Base-by-base conservation (phyloP, 2,113 vertebrate species). In the Leucoraja erinaceus region DNA sequence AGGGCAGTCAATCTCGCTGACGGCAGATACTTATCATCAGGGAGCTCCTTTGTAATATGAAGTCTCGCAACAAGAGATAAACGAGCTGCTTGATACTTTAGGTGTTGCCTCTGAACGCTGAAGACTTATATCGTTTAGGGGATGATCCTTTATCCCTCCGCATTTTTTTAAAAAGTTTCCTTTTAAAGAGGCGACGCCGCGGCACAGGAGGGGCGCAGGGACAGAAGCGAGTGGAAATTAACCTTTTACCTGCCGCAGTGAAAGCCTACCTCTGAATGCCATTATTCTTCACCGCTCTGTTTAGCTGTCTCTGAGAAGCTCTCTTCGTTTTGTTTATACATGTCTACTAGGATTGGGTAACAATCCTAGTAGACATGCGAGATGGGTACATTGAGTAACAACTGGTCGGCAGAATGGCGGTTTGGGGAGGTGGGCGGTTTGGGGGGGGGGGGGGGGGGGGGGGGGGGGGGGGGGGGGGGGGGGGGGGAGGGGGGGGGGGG, bases 11-110 rank as follows among this genome's bases (percentile, higher is more conserved):
- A 91, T 91, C 90, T 91, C 68, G 11, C 33, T 91, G 90, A 91
- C 90, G 70, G 90, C 31, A 91, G 90, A 91, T 91, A 54, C 90
- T 91, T 91, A 91, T 91, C 90, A 91, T 72, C 68, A 74, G 90
- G 90, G 90, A 72, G 90, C 66, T 91, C 90, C 90, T 91, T 91
- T 91, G 90, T 91, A 91, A 91, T 47, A 91, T 91, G 90, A 91
- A 91, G 90, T 91, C 90, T 91, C 72, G 90, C 38, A 91, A 91
- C 90, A 91, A 91, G 90, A 91, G 90, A 91, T 91, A 91, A 91
- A 91, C 90, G 90, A 91, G 90, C 68, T 91, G 90, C 63, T 74
- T 91, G 90, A 91, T 91, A 91, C 90, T 91, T 91, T 91, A 91
- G 90, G 90, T 91, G 90, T 91, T 91, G 90, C 28, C 68, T 18